phyloP scores from a whole-genome alignment of 2,797 vertebrate species.

The Typhlichthys subterraneus region DNA sequence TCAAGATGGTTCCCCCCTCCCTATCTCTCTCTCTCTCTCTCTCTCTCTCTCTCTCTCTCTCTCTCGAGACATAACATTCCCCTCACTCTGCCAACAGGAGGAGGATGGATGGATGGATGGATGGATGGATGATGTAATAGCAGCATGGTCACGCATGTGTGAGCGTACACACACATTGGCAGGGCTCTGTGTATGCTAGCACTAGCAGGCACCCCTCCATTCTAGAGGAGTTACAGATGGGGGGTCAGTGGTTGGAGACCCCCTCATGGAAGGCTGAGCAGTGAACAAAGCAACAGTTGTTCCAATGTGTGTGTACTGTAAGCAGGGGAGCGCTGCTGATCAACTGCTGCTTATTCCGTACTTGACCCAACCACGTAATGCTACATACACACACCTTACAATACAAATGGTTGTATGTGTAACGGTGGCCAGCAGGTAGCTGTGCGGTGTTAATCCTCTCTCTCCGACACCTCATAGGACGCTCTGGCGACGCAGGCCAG shows the following conservation, averaged over 20 bases:
- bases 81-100: background rate
- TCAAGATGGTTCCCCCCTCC: background rate
- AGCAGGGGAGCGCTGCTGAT: conserved; percentile 49
- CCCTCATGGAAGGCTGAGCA: background rate
- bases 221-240: conserved; percentile 27
- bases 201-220: background rate
- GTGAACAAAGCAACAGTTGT: conserved; percentile 50
- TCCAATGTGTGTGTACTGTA: conserved; percentile 62
- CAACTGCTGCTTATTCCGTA: conserved; percentile 56
- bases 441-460: too few relatives aligned
- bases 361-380: conserved; percentile 2
- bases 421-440: too few relatives aligned
- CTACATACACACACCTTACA: background rate
- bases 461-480: too few relatives aligned
- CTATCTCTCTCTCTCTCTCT: background rate
- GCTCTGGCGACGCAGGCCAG: too few relatives aligned
- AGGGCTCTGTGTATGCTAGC: background rate
- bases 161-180: conserved; percentile 3
- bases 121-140: conserved; percentile 19
- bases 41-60: conserved; percentile 2
- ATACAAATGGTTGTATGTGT: too few relatives aligned
- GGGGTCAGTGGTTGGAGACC: conserved; percentile 37
- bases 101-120: conserved; percentile 1
- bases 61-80: conserved; percentile 9
- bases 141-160: conserved; percentile 11